Percentiles rank a stretch among this genome's conserved stretches.
Evolutionary conservation across 2,113 vertebrate species (phyloP).

Genomic region (Synchiropus splendidus): DNA sequence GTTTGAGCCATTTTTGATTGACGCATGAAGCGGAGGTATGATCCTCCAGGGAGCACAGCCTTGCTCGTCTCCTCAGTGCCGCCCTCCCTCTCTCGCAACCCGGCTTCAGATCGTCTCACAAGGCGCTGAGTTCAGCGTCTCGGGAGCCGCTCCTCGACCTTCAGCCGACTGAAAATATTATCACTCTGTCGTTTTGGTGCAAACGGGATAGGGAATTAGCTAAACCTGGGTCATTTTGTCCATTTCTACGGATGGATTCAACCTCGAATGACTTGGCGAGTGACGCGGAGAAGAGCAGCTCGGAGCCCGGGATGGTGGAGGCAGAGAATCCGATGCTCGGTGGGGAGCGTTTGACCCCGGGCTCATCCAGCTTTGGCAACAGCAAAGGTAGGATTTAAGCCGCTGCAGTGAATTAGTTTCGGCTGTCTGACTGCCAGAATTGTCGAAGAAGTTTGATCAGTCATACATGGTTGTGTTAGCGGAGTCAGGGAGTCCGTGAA

Average conservation of each 20-base stretch:
- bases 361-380: constrained; percentile 42
- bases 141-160: constrained; percentile 10
- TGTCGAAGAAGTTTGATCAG: not conserved
- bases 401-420: not conserved
- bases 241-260: constrained; percentile 70
- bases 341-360: constrained; percentile 57
- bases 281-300: constrained; percentile 64
- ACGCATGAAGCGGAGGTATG: no score
- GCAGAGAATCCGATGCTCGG: constrained; percentile 62
- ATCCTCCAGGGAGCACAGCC: constrained; percentile 28
- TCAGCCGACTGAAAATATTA: not conserved
- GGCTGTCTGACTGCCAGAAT: constrained; percentile 5
- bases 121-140: constrained; percentile 19
- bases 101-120: constrained; percentile 16
- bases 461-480: no score
- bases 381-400: constrained; percentile 58
- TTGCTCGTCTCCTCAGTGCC: constrained; percentile 33
- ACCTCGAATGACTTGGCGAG: constrained; percentile 68
- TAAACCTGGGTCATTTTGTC: constrained; percentile 1
- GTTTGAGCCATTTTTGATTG: no score
- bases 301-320: constrained; percentile 61
- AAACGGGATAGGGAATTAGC: not conserved
- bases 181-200: no score
- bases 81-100: constrained; percentile 21
- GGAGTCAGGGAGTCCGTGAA: not conserved